These are phyloP conservation scores for Tipula confusa DNA, from an alignment of 2,888 invertebrate genomes.

Conservation along the genomic window DNA sequence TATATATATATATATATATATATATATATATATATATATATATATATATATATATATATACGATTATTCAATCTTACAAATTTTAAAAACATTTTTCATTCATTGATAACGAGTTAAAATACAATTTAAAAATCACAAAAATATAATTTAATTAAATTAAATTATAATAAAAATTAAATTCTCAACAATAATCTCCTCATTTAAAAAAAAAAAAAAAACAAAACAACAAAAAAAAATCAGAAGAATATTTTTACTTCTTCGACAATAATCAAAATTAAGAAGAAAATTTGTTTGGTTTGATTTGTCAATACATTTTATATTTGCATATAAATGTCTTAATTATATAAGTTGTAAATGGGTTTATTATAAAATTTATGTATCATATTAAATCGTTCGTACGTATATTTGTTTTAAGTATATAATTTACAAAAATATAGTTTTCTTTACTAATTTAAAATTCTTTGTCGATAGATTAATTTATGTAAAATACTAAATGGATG, in stretches of 20 bases:
- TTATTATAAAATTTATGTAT: not conserved
- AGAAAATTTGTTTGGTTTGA: not conserved
- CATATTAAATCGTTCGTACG: not conserved
- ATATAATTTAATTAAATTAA: constrained; percentile 5
- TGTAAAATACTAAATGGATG: not conserved
- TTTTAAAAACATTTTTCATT: too few species aligned
- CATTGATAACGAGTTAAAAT: constrained; percentile 4
- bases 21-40: too few species aligned
- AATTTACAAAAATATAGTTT: not conserved
- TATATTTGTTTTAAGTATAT: not conserved
- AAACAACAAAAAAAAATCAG: too few species aligned
- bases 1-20: too few species aligned
- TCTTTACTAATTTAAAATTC: not conserved
- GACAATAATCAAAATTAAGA: not conserved
- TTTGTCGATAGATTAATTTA: not conserved
- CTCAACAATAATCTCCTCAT: not conserved
- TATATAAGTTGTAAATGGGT: not conserved
- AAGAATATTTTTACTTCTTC: not conserved
- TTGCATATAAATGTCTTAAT: not conserved
- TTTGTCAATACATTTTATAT: constrained; percentile 1
- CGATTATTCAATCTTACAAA: too few species aligned
- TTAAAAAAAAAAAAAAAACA: too few species aligned
- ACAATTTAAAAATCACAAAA: not conserved
- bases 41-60: too few species aligned
- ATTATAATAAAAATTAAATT: constrained; percentile 12